These are phyloP conservation scores for Sebastes iracundus DNA, from an alignment of 2,797 vertebrate genomes.

Conservation along the genomic window DNA sequence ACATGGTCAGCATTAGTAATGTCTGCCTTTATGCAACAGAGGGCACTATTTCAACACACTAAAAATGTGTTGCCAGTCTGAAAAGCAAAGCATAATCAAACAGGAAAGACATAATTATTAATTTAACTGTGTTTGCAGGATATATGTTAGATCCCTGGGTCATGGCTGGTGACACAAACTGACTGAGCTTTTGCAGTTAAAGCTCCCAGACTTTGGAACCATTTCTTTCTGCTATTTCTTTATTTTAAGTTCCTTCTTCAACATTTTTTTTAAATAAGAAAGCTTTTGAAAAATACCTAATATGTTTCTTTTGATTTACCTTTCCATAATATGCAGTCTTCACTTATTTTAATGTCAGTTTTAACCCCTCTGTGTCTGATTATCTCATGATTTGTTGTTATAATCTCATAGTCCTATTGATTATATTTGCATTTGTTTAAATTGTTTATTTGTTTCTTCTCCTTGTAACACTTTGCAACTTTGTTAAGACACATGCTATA, in stretches of 20 bases:
- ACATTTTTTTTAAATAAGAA: background rate
- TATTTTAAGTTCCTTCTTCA: background rate
- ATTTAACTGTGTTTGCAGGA: background rate
- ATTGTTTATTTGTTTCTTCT: background rate
- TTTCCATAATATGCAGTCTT: background rate
- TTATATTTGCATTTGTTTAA: background rate
- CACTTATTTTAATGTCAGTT: background rate
- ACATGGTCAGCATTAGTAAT: background rate
- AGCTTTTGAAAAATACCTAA: background rate
- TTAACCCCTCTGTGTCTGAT: background rate
- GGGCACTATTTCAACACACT: slow-evolving; percentile 28
- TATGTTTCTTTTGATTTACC: background rate
- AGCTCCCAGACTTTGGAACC: background rate
- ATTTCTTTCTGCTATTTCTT: background rate
- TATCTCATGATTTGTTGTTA: background rate
- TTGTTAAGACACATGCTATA: background rate
- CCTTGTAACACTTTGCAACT: background rate
- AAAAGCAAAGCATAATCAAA: background rate
- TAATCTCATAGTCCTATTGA: background rate
- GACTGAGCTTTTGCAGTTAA: background rate
- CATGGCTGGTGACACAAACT: background rate
- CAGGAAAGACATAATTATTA: background rate
- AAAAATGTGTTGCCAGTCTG: background rate
- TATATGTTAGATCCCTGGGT: background rate
- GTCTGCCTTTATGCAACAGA: slow-evolving; percentile 25